Conservation (phyloP, 2,113 vertebrate species). For the Macroglossus sobrinus region DNA sequence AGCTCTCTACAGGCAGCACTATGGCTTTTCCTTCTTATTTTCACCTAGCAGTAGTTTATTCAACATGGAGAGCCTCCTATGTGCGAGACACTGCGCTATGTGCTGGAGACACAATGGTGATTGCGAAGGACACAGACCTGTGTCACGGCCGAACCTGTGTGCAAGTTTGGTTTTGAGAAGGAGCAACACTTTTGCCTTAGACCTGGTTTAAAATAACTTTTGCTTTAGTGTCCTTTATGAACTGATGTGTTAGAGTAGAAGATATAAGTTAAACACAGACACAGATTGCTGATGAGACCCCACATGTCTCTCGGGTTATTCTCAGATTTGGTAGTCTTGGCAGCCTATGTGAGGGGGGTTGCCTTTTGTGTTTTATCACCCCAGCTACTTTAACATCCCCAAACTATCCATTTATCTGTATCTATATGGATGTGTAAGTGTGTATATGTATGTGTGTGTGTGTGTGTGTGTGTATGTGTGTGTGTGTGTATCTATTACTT, state of each 20-base stretch:
- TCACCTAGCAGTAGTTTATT: not conserved
- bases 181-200: not conserved
- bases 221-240: not conserved
- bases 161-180: not conserved
- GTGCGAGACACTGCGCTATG: not conserved
- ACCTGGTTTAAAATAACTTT: not conserved
- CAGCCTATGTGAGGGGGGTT: not conserved
- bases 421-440: not conserved
- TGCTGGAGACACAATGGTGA: not conserved
- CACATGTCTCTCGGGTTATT: not conserved
- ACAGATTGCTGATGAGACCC: not conserved
- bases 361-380: not conserved
- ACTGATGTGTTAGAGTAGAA: not conserved
- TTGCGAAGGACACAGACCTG: not conserved
- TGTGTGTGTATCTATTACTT: not conserved
- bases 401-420: not conserved
- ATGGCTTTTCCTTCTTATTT: not conserved
- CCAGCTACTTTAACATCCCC: not conserved
- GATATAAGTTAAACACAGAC: not conserved
- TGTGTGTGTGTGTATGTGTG: not conserved
- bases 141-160: not conserved
- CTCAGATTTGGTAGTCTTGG: not conserved
- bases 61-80: not conserved
- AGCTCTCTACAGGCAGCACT: not conserved
- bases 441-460: not conserved